These are phyloP conservation scores for Choreutis nemorana DNA, from an alignment of 2,888 invertebrate species.

Conservation along the genomic window DNA sequence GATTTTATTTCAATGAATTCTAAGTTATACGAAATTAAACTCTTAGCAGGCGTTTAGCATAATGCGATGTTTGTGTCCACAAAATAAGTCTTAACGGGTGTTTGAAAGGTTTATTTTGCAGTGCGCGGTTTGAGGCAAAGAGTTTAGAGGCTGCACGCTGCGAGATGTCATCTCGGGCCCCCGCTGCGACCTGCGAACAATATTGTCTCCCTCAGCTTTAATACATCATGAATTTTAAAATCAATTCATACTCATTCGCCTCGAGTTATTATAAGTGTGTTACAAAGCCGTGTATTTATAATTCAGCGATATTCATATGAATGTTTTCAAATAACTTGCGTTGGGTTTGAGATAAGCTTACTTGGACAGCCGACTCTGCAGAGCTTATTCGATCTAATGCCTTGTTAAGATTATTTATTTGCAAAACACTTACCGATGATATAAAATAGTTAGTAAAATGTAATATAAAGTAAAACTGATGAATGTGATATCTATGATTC, in stretches of 20 bases:
- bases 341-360: too few species aligned
- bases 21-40: slow-evolving; percentile 32
- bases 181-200: slow-evolving; percentile 59
- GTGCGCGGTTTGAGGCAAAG: slow-evolving; percentile 19
- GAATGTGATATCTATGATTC: too few species aligned
- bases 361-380: too few species aligned
- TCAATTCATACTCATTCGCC: slow-evolving; percentile 53
- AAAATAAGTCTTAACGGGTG: slow-evolving; percentile 22
- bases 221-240: slow-evolving; percentile 56
- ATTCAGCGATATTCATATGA: neutral
- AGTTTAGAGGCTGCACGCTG: slow-evolving; percentile 55
- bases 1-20: slow-evolving; percentile 52
- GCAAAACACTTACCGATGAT: too few species aligned
- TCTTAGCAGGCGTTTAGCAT: too few species aligned
- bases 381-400: too few species aligned
- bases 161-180: slow-evolving; percentile 61
- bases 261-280: slow-evolving; percentile 27
- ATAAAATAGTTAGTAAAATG: too few species aligned
- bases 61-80: too few species aligned
- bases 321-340: too few species aligned
- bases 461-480: too few species aligned
- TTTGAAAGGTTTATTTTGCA: slow-evolving; percentile 14
- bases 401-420: too few species aligned
- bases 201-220: slow-evolving; percentile 61
- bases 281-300: too few species aligned